These are phyloP conservation scores for Noctua pronuba DNA, from an alignment of 2,888 invertebrate species.

Conservation along the genomic window DNA sequence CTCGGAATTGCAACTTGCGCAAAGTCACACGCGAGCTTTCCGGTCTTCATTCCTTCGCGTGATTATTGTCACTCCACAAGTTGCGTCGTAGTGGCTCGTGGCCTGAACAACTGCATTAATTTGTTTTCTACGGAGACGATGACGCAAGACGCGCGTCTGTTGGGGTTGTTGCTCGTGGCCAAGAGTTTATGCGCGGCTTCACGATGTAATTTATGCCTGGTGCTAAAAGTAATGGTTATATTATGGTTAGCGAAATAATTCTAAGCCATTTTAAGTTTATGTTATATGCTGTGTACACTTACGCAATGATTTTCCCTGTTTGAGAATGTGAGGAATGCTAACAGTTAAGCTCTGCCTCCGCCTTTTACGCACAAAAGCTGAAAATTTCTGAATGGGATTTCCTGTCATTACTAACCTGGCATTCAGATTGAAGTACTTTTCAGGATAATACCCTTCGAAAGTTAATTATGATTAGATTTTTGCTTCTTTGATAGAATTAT, in stretches of 20 bases:
- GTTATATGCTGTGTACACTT: slow-evolving; percentile 11
- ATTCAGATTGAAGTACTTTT: background rate
- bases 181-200: background rate
- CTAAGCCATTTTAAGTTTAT: slow-evolving; percentile 8
- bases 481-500: background rate
- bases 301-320: background rate
- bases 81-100: background rate
- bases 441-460: background rate
- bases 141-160: background rate
- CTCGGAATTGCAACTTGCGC: background rate
- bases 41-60: background rate
- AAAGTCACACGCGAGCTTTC: background rate
- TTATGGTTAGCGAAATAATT: slow-evolving; percentile 31
- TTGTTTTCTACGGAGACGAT: background rate
- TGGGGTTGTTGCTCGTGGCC: background rate
- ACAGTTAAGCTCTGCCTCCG: background rate
- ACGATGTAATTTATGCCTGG: slow-evolving; percentile 40
- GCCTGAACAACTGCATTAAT: background rate
- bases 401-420: background rate
- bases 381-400: background rate
- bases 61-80: background rate
- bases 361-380: background rate
- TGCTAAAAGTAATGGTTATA: slow-evolving; percentile 33
- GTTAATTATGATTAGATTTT: background rate
- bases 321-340: slow-evolving; percentile 14